These are phyloP conservation scores for Sceliomorpha sp. DNA, from an alignment of 2,888 invertebrate species.

Conservation along the genomic window DNA sequence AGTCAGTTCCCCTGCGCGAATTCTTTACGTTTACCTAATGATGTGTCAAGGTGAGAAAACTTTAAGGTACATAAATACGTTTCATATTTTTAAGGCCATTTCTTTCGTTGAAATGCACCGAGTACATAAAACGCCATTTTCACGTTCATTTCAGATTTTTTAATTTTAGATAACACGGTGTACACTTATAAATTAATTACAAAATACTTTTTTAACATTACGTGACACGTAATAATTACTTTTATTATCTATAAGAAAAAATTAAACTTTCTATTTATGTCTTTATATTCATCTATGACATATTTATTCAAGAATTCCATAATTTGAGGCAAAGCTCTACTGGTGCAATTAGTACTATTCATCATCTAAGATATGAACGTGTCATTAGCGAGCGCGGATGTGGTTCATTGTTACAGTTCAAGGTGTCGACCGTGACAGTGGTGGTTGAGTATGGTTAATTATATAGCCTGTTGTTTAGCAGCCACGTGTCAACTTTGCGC, in stretches of 20 bases:
- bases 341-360: conserved; percentile 50
- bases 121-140: too few species aligned
- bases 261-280: too few species aligned
- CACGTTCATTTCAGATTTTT: too few species aligned
- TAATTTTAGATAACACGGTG: too few species aligned
- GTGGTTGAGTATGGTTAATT: conserved; percentile 53
- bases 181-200: too few species aligned
- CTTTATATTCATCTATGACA: too few species aligned
- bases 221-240: too few species aligned
- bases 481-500: conserved; percentile 48
- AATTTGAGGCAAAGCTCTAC: conserved; percentile 28
- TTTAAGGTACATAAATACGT: conserved; percentile 1
- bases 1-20: not conserved
- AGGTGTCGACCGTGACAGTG: conserved; percentile 63
- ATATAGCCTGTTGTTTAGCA: conserved; percentile 53
- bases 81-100: conserved; percentile 11
- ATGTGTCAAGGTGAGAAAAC: conserved; percentile 3
- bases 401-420: conserved; percentile 75
- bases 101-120: conserved; percentile 5
- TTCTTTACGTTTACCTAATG: conserved; percentile 4
- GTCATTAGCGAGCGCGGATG: conserved; percentile 58
- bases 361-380: conserved; percentile 47
- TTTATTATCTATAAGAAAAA: too few species aligned
- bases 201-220: too few species aligned
- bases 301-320: conserved; percentile 17